phyloP scores from a whole-genome alignment of 2,797 vertebrate species.

The Taenioides sp. region DNA sequence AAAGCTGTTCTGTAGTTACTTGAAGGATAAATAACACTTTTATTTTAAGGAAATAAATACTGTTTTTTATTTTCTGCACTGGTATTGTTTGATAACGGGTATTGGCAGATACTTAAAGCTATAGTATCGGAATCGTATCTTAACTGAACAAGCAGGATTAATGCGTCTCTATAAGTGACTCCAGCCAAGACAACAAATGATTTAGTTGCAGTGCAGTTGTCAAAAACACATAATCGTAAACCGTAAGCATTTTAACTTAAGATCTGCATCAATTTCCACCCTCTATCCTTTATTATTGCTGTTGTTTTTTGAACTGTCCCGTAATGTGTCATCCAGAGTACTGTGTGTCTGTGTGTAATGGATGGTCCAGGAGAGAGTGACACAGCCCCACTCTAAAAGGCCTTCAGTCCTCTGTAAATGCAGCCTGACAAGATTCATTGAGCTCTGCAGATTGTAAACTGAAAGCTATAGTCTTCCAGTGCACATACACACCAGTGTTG shows the following conservation, averaged over 20 bases:
- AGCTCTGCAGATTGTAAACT: slow-evolving; percentile 81
- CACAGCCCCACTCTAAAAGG: slow-evolving; percentile 72
- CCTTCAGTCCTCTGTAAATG: slow-evolving; percentile 76
- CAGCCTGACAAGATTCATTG: slow-evolving; percentile 86
- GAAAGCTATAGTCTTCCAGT: slow-evolving; percentile 60
- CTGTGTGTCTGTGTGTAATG: slow-evolving; percentile 59
- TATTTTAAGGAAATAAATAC: too few relatives aligned
- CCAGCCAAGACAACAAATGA: too few relatives aligned
- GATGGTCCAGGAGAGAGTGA: slow-evolving; percentile 64
- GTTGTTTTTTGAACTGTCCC: slow-evolving; percentile 31
- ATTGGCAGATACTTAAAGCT: too few relatives aligned
- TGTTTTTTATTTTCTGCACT: too few relatives aligned
- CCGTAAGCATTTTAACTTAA: neutral
- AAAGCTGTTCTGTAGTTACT: too few relatives aligned
- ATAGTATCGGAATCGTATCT: too few relatives aligned
- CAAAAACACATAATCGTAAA: neutral
- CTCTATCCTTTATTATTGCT: slow-evolving; percentile 40
- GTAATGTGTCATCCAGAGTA: slow-evolving; percentile 57
- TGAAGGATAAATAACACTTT: too few relatives aligned
- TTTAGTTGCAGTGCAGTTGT: neutral
- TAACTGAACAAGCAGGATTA: too few relatives aligned
- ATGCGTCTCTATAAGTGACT: too few relatives aligned
- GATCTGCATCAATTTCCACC: slow-evolving; percentile 20
- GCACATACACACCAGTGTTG: neutral
- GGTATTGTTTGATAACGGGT: too few relatives aligned